phyloP scores from a whole-genome alignment of 1,140 invertebrate species.

The Nasonia longicornis region DNA sequence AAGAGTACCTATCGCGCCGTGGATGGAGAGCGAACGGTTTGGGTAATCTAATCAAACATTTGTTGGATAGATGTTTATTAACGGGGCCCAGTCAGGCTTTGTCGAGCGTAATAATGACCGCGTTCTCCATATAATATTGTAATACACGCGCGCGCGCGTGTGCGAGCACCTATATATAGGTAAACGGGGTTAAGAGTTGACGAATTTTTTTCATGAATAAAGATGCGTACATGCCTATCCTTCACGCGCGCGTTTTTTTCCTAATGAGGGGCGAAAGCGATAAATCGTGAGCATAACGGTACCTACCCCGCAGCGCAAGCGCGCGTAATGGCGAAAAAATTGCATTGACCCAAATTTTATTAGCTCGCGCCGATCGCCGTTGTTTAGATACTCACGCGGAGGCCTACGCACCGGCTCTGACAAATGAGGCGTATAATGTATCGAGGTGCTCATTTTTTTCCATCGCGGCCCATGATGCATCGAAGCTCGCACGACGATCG shows the following conservation, averaged over 20 bases:
- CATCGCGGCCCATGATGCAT: neutral
- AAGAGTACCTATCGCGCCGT: neutral
- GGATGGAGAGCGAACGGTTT: neutral
- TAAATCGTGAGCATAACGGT: constrained; percentile 13
- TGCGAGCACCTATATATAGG: no score
- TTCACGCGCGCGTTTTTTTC: neutral
- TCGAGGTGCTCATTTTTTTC: neutral
- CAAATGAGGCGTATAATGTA: neutral
- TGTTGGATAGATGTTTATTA: neutral
- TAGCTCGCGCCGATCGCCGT: no score
- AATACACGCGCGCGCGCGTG: no score
- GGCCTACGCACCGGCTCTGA: no score
- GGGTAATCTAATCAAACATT: neutral
- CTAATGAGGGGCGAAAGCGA: constrained; percentile 6
- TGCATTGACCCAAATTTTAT: constrained; percentile 27
- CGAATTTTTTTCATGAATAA: constrained; percentile 9
- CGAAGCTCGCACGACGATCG: neutral
- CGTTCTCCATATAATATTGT: neutral
- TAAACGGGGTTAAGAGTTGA: neutral
- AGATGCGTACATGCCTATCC: neutral
- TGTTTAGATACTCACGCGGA: no score
- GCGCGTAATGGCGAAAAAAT: neutral
- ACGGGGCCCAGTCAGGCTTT: neutral
- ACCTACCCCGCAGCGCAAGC: neutral
- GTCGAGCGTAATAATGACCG: neutral